Evolutionary conservation across 37 sponge, comb jelly and placozoan genomes (phyloP), one percentile per base, ranked within the genome.

Genomic region (Cliona cf. orientalis): DNA sequence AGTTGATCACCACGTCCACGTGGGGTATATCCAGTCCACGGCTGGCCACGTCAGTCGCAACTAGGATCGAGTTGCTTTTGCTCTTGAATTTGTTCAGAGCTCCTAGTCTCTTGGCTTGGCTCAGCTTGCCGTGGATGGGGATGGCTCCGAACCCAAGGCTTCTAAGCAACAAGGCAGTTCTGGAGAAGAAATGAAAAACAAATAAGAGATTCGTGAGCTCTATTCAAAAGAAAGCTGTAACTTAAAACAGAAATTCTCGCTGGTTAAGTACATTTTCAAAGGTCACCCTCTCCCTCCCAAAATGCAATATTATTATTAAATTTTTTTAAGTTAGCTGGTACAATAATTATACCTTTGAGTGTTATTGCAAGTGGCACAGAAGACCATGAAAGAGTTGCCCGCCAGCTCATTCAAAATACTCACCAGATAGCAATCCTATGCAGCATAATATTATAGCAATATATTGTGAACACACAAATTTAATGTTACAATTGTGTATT

Each of bases 21-120:
- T 98, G 99, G n/a, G 99, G 99, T 21, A 98, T 98, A 78, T 98
- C 99, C 72, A 98, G 86, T 1, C 99, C 99, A 72, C 99, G 78
- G 58, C 99, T 98, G 28, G 99, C 99, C 6, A 98, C 99, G 80
- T 98, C 99, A 2, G 99, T 98, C 7, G 99, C 92, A 3, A 98
- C 89, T 53, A 98, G 75, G 46, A 98, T 98, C 2, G 92, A 90
- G 1, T 82, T 76, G 21, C 71, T 58, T 70, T 96, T 98, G 42
- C 89, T 81, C 71, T 90, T 96, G 84, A 98, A 98, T 63, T 94
- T 98, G 84, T 94, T 93, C 23, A 98, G 85, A 28, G 99, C 90
- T n/a, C 99, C 99, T 29, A 98, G 83, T 21, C 99, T 66, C 75
- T 98, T 98, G 31, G 78, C 81, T 74, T 90, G 92, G 29, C 72